Base-by-base conservation (phyloP, 2,888 invertebrate genomes). In the Bellardia pandia region DNA sequence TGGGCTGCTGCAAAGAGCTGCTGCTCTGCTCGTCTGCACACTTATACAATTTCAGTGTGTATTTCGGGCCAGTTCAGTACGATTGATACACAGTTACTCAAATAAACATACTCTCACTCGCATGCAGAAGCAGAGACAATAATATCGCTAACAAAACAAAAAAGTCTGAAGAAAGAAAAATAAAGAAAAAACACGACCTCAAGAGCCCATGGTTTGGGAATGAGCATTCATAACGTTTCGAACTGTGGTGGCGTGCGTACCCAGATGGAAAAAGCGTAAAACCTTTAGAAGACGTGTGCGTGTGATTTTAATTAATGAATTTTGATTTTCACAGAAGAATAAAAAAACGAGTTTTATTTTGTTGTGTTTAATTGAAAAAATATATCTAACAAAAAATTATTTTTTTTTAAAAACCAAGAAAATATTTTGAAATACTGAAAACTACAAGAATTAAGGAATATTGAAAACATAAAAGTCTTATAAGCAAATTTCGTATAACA, bases 221-320 rank as follows among this genome's bases (percentile, higher is more conserved):
- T 89, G 89, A 89, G 90, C 89, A 86, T 85, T 89, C 89, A 89
- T 89, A 89, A 90, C 91, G 90, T 91, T 90, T 90, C 89, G 90
- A 91, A 90, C 90, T 89, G 90, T 90, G 90, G 90, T 91, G 88
- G 90, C 89, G 92, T 91, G 90, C 91, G 91, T 90, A 85, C 85
- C 62, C 77, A 85, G 74, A 78, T 56, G 69, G 42, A 48, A 16
- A 81, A 58, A 51, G 42, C 69, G 42, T 78, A 72, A 83, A 45
- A 58, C 16, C 33, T 37, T 45, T 45, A 33, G 42, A 62, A 60
- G 23, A 62, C 53, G 76, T 62, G 82, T 45, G 62, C 51, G 69
- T 71, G 69, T 77, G 62, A 68, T 71, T 69, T 40, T 42, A 58
- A 16, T 56, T 45, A 83, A 77, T 69, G 81, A 85, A 78, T 79